Evolutionary conservation across 2,888 invertebrate genomes (phyloP), one percentile per base, ranked within the genome.

Genomic region (Palloptera scutellata): DNA sequence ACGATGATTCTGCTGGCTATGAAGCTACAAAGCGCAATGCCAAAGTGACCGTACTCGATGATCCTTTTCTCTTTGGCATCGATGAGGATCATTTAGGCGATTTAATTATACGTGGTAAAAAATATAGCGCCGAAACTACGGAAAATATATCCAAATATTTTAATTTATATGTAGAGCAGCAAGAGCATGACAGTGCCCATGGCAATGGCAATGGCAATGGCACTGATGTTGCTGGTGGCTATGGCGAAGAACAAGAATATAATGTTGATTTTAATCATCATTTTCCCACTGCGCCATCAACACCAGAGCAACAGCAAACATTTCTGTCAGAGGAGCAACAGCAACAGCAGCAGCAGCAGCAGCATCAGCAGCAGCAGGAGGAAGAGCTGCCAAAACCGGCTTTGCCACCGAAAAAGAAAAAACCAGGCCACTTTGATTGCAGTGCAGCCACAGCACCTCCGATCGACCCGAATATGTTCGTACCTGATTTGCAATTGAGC

Each of bases 21-120:
- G 81, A 83, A 59, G 75, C 76, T 41, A 83, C 81, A 20, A 81
- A 84, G 66, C 72, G 78, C 67, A 81, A 81, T 73, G 83, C 84
- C 73, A 79, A 77, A 70, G 83, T 85, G n/a, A 85, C 84, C 19
- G 79, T 85, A n/a, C 77, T 85, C 6, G 85, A 85, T 71, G 85
- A 85, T 80, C 85, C 85, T 66, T 85, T 85, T 76, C 75, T 85
- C 12, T 80, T 85, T 59, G 85, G 85, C 68, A 81, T 84, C 69
- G 83, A 81, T 69, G 82, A 78, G 43, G 79, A 83, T 74, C 81
- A 81, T 60, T 72, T 81, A 71, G 82, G 81, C 30, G 83, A 81
- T 70, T 71, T 82, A 60, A 70, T 81, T 40, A 61, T 73, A 0
- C 78, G 81, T 70, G 79, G 71, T 11, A 70, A 79, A 54, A 73